Evolutionary conservation across 1,140 invertebrate species (phyloP), one percentile per base, ranked within the genome.

Genomic region (Oreohelix idahoensis): DNA sequence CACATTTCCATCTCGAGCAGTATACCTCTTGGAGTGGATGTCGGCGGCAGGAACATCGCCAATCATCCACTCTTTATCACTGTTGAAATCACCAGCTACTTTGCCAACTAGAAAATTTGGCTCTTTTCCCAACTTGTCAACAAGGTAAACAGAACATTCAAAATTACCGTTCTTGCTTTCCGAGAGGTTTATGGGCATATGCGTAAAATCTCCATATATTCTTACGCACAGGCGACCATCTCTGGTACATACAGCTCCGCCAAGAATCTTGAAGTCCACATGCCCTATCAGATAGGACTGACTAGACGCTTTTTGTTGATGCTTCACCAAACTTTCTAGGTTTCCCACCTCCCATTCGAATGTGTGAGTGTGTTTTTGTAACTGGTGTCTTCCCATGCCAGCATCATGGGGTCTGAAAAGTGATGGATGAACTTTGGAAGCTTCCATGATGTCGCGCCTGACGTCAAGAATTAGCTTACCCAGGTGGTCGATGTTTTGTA

Each of bases 331-430:
- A 17, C 29, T 29, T 10, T 66, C 29, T 32, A 66, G 8, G 63
- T 66, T 66, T 8, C n/a, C n/a, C n/a, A 66, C n/a, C 29, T 66
- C 63, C 63, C 63, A 66, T 29, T 66, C 63, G 11, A 66, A 66
- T 32, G 29, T 66, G 17, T 66, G 63, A 8, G 63, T 66, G 17
- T 32, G 32, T 35, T 66, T 66, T 17, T 66, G 8, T 32, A 29
- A 8, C 5, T 66, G 63, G 4, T 66, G n/a, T n/a, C 63, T 66
- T 2, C 20, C 17, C 63, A 32, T 2, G 29, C 1, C 17, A 29
- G 1, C 8, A 32, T 5, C 29, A 66, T 1, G 0, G 2, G n/a
- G 63, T 58, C 53, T 58, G 53, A 58, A 23, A 8, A 23, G 15
- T n/a, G 53, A n/a, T 5, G 13, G 13, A 4, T 15, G 53, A 32